Evolutionary conservation across 64 coral and sea anemone species (phyloP).

Genomic region (Stichodactyla mertensii): DNA sequence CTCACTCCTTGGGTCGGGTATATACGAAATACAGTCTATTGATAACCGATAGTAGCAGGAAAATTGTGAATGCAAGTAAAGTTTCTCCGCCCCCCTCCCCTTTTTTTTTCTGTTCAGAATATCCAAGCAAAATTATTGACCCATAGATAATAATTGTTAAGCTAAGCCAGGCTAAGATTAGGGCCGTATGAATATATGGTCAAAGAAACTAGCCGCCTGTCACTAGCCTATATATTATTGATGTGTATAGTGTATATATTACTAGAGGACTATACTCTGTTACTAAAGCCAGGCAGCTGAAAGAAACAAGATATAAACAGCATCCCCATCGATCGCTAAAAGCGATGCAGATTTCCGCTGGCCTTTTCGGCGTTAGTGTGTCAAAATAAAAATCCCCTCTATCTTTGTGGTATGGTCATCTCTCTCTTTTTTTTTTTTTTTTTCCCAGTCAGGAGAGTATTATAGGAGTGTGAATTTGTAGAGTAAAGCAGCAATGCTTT

Average conservation of each 20-base stretch:
- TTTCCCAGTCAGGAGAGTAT: too few relatives aligned
- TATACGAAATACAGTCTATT: too few relatives aligned
- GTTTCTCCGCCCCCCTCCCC: too few relatives aligned
- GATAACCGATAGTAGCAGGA: too few relatives aligned
- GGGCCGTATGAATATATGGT: not conserved
- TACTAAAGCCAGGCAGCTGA: not conserved
- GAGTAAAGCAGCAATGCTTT: too few relatives aligned
- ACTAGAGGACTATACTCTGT: not conserved
- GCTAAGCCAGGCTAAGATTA: not conserved
- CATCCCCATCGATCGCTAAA: not conserved
- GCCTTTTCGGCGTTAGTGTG: not conserved
- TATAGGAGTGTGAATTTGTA: too few relatives aligned
- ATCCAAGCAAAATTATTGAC: too few relatives aligned
- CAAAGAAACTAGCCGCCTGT: not conserved
- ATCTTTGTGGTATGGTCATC: not conserved
- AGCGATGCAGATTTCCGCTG: not conserved
- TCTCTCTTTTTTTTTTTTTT: too few relatives aligned
- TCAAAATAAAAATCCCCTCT: not conserved
- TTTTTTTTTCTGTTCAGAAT: too few relatives aligned
- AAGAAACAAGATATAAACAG: not conserved
- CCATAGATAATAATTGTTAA: too few relatives aligned
- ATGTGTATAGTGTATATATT: not conserved
- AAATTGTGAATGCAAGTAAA: too few relatives aligned
- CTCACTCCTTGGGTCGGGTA: too few relatives aligned
- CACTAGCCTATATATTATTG: not conserved